These are phyloP conservation scores for Drosophila kambysellisi DNA, from an alignment of 2,888 invertebrate genomes.

Conservation along the genomic window DNA sequence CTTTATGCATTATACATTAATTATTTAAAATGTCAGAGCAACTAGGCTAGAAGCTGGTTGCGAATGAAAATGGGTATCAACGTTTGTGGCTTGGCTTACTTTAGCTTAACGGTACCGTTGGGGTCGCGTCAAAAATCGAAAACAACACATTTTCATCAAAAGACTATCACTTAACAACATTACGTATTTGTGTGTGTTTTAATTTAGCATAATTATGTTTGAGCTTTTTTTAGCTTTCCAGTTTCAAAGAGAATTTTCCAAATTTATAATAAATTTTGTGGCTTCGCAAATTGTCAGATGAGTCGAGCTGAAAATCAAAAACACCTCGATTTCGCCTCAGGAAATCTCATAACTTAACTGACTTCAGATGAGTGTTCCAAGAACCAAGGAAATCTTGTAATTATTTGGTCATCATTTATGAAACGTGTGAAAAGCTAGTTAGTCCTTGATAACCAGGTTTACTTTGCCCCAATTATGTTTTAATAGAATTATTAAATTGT, in stretches of 20 bases:
- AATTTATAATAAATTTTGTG: neutral
- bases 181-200: neutral
- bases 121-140: neutral
- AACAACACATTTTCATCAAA: constrained; percentile 7
- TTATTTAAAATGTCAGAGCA: constrained; percentile 79
- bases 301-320: neutral
- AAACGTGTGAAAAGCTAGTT: neutral
- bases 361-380: neutral
- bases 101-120: constrained; percentile 21
- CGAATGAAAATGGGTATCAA: constrained; percentile 59
- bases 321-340: neutral
- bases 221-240: neutral
- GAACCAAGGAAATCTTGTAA: neutral
- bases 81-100: constrained; percentile 45
- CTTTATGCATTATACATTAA: constrained; percentile 76
- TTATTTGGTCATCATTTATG: neutral
- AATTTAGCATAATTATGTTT: neutral
- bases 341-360: neutral
- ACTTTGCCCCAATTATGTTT: neutral
- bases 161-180: too few species aligned
- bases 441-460: neutral
- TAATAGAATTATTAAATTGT: neutral
- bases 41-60: constrained; percentile 67
- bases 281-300: neutral
- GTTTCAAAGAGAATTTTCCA: neutral